A percentile compares a stretch with the other conserved stretches of the same genome.
Conservation (phyloP, 2,888 invertebrate genomes). For the Pollenia amentaria region DNA sequence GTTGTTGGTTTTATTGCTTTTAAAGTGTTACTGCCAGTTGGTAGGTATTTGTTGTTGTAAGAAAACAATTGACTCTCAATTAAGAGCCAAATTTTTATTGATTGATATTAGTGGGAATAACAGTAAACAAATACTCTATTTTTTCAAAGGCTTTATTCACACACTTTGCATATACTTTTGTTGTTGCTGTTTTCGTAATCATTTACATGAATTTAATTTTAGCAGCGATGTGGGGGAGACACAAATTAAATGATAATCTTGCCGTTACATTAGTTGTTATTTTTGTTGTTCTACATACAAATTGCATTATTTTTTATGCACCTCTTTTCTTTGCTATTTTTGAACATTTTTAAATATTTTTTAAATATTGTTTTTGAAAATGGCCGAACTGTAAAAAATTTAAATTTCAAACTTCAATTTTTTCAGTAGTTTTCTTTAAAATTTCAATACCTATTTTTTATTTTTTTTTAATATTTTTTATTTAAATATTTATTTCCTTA, state of each 20-base stretch:
- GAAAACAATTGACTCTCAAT: conserved; percentile 36
- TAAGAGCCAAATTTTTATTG: conserved; percentile 25
- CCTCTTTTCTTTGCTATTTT: not conserved
- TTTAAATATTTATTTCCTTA: not conserved
- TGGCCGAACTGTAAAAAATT: too few relatives aligned
- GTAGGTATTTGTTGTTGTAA: conserved; percentile 5
- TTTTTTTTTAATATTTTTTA: conserved; percentile 25
- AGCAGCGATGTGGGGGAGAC: conserved; percentile 9
- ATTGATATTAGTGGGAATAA: conserved; percentile 53
- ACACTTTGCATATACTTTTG: not conserved
- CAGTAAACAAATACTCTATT: conserved; percentile 26
- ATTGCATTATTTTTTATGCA: conserved; percentile 33
- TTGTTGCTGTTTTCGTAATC: conserved; percentile 1
- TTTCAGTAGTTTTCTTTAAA: not conserved
- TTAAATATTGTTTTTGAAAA: not conserved
- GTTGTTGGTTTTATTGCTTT: conserved; percentile 12
- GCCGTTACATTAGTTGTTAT: not conserved
- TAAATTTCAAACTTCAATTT: too few relatives aligned
- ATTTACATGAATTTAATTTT: conserved; percentile 24
- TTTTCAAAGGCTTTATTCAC: not conserved
- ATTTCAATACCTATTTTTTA: not conserved
- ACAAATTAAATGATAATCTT: conserved; percentile 33
- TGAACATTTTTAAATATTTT: not conserved
- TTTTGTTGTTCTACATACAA: conserved; percentile 27
- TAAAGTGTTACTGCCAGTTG: conserved; percentile 8